Percentiles rank a stretch among this genome's conserved stretches.
Conservation (phyloP, 2,113 vertebrate species). For the Tautogolabrus adspersus region DNA sequence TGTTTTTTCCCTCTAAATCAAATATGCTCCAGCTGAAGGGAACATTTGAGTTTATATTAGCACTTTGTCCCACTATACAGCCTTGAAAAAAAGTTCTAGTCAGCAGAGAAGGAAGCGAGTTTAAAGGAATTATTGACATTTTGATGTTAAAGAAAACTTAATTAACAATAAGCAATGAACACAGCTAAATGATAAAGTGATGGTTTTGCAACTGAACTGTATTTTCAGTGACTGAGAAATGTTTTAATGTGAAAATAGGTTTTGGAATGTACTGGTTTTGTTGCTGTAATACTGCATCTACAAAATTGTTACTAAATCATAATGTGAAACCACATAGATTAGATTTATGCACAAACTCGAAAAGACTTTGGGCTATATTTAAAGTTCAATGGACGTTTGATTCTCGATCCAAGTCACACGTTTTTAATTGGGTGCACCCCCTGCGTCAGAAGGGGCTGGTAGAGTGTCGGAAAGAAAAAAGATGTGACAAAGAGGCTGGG, state of each 20-base stretch:
- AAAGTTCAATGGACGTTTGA: too few species aligned
- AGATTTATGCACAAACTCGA: too few species aligned
- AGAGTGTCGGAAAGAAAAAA: not conserved
- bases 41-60: conserved; percentile 6
- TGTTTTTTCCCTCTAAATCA: not conserved
- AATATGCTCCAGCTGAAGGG: conserved; percentile 26
- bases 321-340: too few species aligned
- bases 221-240: conserved; percentile 11
- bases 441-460: not conserved
- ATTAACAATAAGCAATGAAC: not conserved
- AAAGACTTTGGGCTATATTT: too few species aligned
- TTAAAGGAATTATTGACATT: not conserved
- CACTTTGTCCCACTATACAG: not conserved
- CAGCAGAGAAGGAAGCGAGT: not conserved
- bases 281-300: too few species aligned
- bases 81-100: not conserved
- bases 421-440: conserved; percentile 26
- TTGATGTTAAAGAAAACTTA: not conserved
- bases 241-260: not conserved
- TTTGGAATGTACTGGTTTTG: too few species aligned
- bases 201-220: not conserved
- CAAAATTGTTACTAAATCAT: too few species aligned
- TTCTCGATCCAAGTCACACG: not conserved
- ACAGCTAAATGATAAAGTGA: not conserved
- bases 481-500: conserved; percentile 9